phyloP scores from a whole-genome alignment of 2,113 vertebrate species.

The Tinamus guttatus region DNA sequence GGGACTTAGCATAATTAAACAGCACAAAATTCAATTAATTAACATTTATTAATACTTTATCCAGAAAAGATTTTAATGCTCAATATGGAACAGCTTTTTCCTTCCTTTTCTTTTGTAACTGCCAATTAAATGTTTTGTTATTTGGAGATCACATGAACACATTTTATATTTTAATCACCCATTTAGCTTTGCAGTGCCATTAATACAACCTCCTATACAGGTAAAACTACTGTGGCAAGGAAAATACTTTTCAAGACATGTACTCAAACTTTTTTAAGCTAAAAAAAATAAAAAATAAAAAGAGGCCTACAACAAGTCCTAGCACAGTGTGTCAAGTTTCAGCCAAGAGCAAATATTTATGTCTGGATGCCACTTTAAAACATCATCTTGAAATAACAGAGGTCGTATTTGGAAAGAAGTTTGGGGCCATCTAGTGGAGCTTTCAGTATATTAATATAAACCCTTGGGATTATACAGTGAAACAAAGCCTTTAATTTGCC shows the following conservation, averaged over 20 bases:
- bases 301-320: not conserved
- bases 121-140: not conserved
- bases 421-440: slow-evolving; percentile 77
- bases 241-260: not conserved
- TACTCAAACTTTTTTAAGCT: not conserved
- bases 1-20: not conserved
- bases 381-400: slow-evolving; percentile 7
- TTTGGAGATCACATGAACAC: not conserved
- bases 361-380: slow-evolving; percentile 35
- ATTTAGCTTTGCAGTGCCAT: not conserved
- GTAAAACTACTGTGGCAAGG: not conserved
- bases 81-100: not conserved
- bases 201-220: not conserved
- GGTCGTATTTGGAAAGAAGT: not conserved
- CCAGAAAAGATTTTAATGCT: not conserved
- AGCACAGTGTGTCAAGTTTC: slow-evolving; percentile 24
- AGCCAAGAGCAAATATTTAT: slow-evolving; percentile 58
- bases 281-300: not conserved
- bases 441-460: not conserved
- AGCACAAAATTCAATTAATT: not conserved
- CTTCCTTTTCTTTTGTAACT: not conserved
- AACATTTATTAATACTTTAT: not conserved
- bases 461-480: rapidly evolving
- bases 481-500: not conserved
- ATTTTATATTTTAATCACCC: not conserved